These are phyloP conservation scores for Pandemis cinnamomeana DNA, from an alignment of 2,888 invertebrate genomes.

Conservation along the genomic window DNA sequence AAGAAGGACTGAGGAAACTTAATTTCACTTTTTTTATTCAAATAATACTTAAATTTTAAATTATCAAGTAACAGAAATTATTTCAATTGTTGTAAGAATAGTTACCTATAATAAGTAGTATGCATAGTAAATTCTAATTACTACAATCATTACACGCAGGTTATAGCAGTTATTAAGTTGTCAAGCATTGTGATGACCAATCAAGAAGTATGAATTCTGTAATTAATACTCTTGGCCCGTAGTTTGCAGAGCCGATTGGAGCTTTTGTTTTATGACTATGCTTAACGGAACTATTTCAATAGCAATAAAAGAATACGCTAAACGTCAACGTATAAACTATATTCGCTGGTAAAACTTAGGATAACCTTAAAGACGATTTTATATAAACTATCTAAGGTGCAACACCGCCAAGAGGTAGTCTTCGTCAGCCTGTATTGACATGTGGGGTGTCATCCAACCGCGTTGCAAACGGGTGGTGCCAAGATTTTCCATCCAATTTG, in stretches of 20 bases:
- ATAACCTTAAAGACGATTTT: not conserved
- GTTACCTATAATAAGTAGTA: not conserved
- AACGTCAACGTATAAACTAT: not conserved
- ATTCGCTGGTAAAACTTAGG: not conserved
- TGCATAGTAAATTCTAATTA: not conserved
- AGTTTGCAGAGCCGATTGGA: slow-evolving; percentile 3
- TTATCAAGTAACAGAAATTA: not conserved
- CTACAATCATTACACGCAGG: not conserved
- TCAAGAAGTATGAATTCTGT: slow-evolving; percentile 8
- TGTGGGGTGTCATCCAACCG: slow-evolving; percentile 63
- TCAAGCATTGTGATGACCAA: slow-evolving; percentile 14
- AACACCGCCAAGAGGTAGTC: not conserved
- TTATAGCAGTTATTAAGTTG: slow-evolving; percentile 14
- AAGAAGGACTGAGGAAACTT: no score
- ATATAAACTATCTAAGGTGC: not conserved
- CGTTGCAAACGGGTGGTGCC: slow-evolving; percentile 50
- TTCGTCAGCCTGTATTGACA: slow-evolving; percentile 64
- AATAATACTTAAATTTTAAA: not conserved
- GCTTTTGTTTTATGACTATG: slow-evolving; percentile 10
- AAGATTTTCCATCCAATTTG: slow-evolving; percentile 71
- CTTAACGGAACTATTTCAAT: slow-evolving; percentile 11
- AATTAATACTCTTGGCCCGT: slow-evolving; percentile 7
- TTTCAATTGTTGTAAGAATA: not conserved
- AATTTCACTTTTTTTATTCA: no score
- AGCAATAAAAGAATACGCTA: not conserved